Conservation (phyloP, 2,113 vertebrate genomes). For the Charina bottae region DNA sequence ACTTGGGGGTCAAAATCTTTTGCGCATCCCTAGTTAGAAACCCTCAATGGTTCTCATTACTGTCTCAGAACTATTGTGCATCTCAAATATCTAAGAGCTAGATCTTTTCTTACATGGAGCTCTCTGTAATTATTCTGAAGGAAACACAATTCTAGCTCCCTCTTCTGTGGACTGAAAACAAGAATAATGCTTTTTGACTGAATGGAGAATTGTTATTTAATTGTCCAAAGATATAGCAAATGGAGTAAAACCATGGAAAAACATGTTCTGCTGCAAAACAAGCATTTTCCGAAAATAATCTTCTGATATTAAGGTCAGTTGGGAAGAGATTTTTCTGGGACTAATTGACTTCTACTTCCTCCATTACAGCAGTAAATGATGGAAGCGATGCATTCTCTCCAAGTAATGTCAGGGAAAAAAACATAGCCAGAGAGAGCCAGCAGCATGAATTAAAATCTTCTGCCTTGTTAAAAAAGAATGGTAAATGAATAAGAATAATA, state of each 20-base stretch:
- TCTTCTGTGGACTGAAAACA: not conserved
- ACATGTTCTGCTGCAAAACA: not conserved
- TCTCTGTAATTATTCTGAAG: not conserved
- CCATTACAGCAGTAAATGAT: slow-evolving; percentile 22
- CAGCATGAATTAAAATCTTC: not conserved
- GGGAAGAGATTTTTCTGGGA: slow-evolving; percentile 28
- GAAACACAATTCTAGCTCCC: not conserved
- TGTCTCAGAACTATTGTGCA: not conserved
- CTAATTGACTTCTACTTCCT: slow-evolving; percentile 37
- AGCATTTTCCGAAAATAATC: not conserved
- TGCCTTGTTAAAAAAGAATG: not conserved
- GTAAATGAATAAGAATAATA: not conserved
- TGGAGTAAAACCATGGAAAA: slow-evolving; percentile 16
- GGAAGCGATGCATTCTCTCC: slow-evolving; percentile 21
- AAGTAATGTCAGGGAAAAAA: not conserved
- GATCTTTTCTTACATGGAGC: not conserved
- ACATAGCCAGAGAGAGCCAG: slow-evolving; percentile 18
- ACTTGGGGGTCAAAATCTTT: not conserved
- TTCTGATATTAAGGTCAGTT: slow-evolving; percentile 12
- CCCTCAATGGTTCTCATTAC: not conserved
- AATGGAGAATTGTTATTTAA: slow-evolving; percentile 19
- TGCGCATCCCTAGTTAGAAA: not conserved
- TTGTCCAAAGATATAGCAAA: slow-evolving; percentile 25
- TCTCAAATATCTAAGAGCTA: not conserved
- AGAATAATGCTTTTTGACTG: slow-evolving; percentile 1